Base-by-base conservation (phyloP, 2,888 invertebrate species). In the Aplocera efformata region DNA sequence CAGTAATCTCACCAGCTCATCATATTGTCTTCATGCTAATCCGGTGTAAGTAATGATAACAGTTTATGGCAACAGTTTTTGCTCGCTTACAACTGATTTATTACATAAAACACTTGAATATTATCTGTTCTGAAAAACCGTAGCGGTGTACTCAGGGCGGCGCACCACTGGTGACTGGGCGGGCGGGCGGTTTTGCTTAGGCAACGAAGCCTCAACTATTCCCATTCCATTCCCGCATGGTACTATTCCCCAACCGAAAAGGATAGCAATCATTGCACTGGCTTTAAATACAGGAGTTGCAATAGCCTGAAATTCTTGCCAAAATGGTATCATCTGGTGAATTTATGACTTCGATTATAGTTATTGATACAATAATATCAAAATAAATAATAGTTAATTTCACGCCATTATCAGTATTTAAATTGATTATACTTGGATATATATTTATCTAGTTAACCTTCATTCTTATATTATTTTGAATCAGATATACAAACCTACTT, bases 171-270 rank as follows among this genome's bases (percentile, higher is more conserved):
- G 67, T 67, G 64, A 86, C 85, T 86, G 85, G 86, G 85, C 83
- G 85, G 86, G 86, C 84, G 83, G 84, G 79, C 70, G 73, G 57
- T 64, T 64, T 53, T 52, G 67, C 67, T 70, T 68, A 62, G 77
- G 76, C 70, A 76, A 73, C 67, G 63, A 72, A 79, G 73, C 80
- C 79, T 82, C 62, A 56, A 53, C 47, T 69, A 63, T 66, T 58
- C 64, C 76, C 55, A 53, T 83, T 73, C 67, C 75, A 46, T 68
- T 83, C 75, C 21, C 63, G 63, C 79, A 39, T 53, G 49, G 46
- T 27, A 25, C 48, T 46, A 44, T 48, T 38, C 32, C 40, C 47
- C 40, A 56, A 46, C 44, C 40, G 47, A 52, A 77, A 63, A 72
- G 63, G 83, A 79, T 48, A 56, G 63, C 58, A 56, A 58, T 45